Conservation (phyloP, 2,888 invertebrate genomes). For the Eurytoma californica region DNA sequence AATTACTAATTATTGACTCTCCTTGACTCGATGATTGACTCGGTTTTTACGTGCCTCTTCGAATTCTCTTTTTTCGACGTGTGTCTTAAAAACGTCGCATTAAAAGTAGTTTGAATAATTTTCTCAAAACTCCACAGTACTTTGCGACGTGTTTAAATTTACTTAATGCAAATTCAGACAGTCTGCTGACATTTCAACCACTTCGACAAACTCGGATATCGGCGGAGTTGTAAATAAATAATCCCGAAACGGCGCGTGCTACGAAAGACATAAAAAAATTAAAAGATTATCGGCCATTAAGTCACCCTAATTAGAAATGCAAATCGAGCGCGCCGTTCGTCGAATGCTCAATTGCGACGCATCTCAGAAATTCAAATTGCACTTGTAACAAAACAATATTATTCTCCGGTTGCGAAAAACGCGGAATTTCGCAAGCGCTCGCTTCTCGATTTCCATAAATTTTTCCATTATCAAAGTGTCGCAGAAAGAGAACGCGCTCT, state of each 20-base stretch:
- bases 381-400: slow-evolving; percentile 10
- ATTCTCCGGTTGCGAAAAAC: slow-evolving; percentile 4
- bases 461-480: slow-evolving; percentile 43
- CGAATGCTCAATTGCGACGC: slow-evolving; percentile 10
- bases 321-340: slow-evolving; percentile 13
- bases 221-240: not conserved
- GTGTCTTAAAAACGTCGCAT: too few species aligned
- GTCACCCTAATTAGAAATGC: slow-evolving; percentile 20
- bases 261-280: not conserved
- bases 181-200: too few species aligned
- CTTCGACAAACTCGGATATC: too few species aligned
- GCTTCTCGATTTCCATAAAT: slow-evolving; percentile 13
- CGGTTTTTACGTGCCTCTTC: too few species aligned
- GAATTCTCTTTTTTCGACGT: too few species aligned
- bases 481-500: not conserved
- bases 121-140: too few species aligned
- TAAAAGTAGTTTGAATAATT: too few species aligned
- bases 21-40: too few species aligned
- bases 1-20: too few species aligned
- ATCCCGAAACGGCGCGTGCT: not conserved
- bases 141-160: too few species aligned
- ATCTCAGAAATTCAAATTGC: slow-evolving; percentile 5
- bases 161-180: too few species aligned
- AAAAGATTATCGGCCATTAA: not conserved
- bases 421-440: slow-evolving; percentile 21